Evolutionary conservation across 2,113 vertebrate genomes (phyloP).

Genomic region (Centropus unirufus): DNA sequence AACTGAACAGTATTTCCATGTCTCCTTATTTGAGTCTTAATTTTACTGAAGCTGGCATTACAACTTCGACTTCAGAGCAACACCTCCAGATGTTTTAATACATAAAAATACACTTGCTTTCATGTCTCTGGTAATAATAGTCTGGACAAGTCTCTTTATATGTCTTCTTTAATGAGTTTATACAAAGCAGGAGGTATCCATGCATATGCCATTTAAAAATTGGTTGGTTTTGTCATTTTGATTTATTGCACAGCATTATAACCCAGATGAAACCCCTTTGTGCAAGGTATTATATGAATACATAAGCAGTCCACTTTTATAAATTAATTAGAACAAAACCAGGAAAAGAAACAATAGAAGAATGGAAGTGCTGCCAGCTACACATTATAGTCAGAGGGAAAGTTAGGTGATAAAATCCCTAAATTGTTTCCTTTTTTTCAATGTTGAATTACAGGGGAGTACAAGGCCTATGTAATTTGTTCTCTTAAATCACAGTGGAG

Average conservation of each 20-base stretch:
- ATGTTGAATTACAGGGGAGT: neutral
- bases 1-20: neutral
- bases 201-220: neutral
- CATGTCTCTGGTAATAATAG: neutral
- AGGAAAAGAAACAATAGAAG: neutral
- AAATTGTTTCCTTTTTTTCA: neutral
- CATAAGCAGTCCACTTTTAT: neutral
- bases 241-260: neutral
- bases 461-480: neutral
- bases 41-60: neutral
- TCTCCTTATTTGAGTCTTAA: neutral
- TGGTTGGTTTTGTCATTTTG: neutral
- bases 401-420: neutral
- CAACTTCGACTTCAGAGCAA: neutral
- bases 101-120: neutral
- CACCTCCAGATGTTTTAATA: neutral
- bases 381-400: neutral
- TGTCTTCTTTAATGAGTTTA: neutral
- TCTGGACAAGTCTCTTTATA: neutral
- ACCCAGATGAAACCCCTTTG: neutral
- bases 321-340: neutral
- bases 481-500: neutral
- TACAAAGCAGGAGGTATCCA: neutral
- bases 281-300: neutral
- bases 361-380: neutral